Conservation (phyloP, 2,888 invertebrate species). For the Omphaloscelis lunosa region DNA sequence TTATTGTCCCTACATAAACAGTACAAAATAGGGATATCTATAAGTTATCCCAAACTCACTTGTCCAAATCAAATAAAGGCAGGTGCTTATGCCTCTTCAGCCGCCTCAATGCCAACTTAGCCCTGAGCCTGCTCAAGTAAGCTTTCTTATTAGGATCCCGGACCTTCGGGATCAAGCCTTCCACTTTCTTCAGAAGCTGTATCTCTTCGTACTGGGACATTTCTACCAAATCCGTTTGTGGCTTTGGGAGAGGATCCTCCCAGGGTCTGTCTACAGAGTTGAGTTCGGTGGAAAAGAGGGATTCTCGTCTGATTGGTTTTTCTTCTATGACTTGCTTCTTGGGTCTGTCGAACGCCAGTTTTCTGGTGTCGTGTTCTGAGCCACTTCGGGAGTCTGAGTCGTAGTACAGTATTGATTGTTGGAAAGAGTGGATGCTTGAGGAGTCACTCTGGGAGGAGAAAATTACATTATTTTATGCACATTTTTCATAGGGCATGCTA, state of each 20-base stretch:
- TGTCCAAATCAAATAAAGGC: constrained; percentile 86
- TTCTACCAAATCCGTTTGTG: constrained; percentile 74
- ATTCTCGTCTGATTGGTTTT: constrained; percentile 73
- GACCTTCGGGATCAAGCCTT: constrained; percentile 79
- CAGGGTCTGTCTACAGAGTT: constrained; percentile 84
- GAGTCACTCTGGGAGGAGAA: constrained; percentile 79
- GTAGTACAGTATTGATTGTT: constrained; percentile 74
- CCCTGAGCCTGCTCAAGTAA: constrained; percentile 76
- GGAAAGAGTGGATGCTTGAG: constrained; percentile 81
- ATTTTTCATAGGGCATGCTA: background rate
- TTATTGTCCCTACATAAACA: no score
- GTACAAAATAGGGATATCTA: background rate
- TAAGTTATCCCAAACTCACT: constrained; percentile 74
- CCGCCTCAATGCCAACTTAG: constrained; percentile 82
- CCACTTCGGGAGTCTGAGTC: constrained; percentile 83
- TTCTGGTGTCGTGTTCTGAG: constrained; percentile 70
- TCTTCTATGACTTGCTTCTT: constrained; percentile 72
- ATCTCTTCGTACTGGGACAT: constrained; percentile 86
- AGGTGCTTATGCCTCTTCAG: constrained; percentile 85
- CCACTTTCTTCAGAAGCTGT: constrained; percentile 85
- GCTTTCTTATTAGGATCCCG: constrained; percentile 78
- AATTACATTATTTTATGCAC: background rate
- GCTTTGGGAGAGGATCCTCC: constrained; percentile 72
- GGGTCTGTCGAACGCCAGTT: constrained; percentile 64
- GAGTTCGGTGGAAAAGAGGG: constrained; percentile 79